phyloP scores from a whole-genome alignment of 1,140 invertebrate genomes.

The Matsumurasca onukii region DNA sequence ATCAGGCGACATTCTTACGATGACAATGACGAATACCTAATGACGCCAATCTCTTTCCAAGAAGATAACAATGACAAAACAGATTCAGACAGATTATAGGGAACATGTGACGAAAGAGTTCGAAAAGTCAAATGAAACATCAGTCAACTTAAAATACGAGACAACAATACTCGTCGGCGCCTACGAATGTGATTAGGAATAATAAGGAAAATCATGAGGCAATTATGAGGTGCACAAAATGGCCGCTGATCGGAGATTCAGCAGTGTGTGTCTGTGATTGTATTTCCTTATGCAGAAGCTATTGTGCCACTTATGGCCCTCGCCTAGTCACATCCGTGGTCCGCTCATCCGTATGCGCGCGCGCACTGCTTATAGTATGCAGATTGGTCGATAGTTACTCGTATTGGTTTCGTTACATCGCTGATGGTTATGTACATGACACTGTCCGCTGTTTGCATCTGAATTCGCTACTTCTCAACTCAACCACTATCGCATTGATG shows the following conservation, averaged over 20 bases:
- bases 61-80: too few species aligned
- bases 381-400: too few species aligned
- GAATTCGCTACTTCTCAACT: not conserved
- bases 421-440: not conserved
- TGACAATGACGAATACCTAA: too few species aligned
- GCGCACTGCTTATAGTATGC: too few species aligned
- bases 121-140: not conserved
- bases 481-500: too few species aligned
- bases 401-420: too few species aligned
- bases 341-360: not conserved
- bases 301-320: not conserved
- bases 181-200: not conserved
- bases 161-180: not conserved
- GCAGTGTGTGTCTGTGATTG: not conserved
- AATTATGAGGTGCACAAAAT: conserved; percentile 1
- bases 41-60: too few species aligned
- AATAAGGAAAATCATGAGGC: not conserved
- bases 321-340: not conserved
- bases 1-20: too few species aligned
- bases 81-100: too few species aligned
- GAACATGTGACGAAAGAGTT: too few species aligned
- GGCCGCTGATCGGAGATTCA: not conserved
- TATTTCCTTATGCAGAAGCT: not conserved
- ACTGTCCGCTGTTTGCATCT: not conserved
- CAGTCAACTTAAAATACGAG: not conserved